Percentiles rank a stretch among this genome's conserved stretches.
These are phyloP conservation scores for Apaloderma vittatum DNA, from an alignment of 2,113 vertebrate species.

Conservation along the genomic window DNA sequence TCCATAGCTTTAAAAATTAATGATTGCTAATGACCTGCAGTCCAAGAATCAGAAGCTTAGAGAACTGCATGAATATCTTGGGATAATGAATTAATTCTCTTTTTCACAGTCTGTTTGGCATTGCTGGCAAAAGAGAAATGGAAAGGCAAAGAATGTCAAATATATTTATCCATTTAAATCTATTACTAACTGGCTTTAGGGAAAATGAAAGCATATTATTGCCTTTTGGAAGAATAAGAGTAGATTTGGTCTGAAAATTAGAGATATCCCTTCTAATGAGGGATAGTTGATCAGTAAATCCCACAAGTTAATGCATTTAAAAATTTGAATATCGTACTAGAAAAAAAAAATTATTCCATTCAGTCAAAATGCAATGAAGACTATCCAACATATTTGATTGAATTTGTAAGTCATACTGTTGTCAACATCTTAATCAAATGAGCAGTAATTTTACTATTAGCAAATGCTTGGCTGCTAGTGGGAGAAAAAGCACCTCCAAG, in stretches of 20 bases:
- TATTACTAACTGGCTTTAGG: background rate
- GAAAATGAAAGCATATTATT: background rate
- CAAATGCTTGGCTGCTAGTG: background rate
- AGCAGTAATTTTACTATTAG: background rate
- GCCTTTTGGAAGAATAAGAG: background rate
- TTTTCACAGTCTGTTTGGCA: constrained; percentile 24
- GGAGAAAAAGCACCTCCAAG: background rate
- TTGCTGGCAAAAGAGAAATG: background rate
- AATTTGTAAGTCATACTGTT: background rate
- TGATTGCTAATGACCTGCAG: constrained; percentile 44
- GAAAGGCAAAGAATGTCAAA: constrained; percentile 1
- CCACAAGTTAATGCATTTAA: background rate
- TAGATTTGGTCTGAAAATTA: background rate
- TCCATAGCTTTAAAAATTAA: constrained; percentile 41
- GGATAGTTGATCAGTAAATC: background rate
- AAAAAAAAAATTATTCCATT: background rate
- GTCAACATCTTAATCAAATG: background rate
- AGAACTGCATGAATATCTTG: constrained; percentile 25
- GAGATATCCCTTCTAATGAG: background rate
- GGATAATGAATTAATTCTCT: constrained; percentile 50
- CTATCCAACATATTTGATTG: background rate
- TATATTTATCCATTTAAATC: constrained; percentile 14
- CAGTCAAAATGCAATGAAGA: background rate
- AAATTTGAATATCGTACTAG: background rate
- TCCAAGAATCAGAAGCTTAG: constrained; percentile 16